Base-by-base conservation (phyloP, 2,113 vertebrate species). In the Oncorhynchus masou region DNA sequence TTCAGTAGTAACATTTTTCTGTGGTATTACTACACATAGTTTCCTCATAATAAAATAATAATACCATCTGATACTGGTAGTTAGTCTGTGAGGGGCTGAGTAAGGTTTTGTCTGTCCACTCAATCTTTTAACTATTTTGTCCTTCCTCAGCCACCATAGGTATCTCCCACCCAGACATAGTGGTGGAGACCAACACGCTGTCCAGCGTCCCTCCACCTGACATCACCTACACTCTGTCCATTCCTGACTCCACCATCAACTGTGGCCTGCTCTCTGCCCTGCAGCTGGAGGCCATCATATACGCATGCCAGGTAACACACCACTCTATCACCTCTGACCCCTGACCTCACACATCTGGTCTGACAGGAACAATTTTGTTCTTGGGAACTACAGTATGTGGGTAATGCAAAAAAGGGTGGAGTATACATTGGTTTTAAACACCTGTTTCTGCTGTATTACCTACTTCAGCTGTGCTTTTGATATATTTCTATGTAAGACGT, bases 191-290 rank as follows among this genome's bases (percentile, higher is more conserved):
- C 0, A 99, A 96, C 93, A 99, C 98, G 0, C 90, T 99, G 1
- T 99, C 97, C 83, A 99, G 98, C 0, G 97, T 99, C 7, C 98
- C 98, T 3, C 98, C 98, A 0, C 98, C 98, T 0, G 95, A 99
- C 88, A 92, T 99, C 89, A 96, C 94, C 74, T 99, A 99, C 82
- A 88, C 85, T n/a, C 93, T 99, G 13, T 94, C 95, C 48, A 94
- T 99, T 81, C 95, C 96, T 0, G 29, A 86, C 57, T 69, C 84
- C 0, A 92, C 93, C 29, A 93, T 95, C 0, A 93, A 92, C 80
- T 90, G 77, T 0, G 95, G 95, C 15, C 85, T 91, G 9, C 94
- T 99, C 76, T 99, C 98, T 0, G 98, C 97, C 66, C 93, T 99
- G 81, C 98, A 99, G 94, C 93, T 99, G 71, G 98, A 99, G 88